A percentile compares a stretch with the other conserved stretches of the same genome.
Evolutionary conservation across 2,113 vertebrate genomes (phyloP).

Genomic region (Sterna hirundo): DNA sequence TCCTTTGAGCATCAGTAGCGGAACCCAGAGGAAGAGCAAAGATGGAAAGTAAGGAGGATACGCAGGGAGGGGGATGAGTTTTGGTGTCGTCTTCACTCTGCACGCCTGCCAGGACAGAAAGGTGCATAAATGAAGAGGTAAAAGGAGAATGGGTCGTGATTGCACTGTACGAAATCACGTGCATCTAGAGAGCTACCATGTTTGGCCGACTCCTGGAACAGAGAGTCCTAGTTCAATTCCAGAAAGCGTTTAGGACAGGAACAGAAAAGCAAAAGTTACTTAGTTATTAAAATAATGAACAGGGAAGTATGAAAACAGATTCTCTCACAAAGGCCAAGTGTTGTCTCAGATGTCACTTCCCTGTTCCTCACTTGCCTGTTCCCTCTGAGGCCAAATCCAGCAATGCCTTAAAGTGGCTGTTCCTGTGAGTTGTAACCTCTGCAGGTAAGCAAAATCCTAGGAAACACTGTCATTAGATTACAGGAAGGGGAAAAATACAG

Average conservation of each 20-base stretch:
- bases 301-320: background rate
- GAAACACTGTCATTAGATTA: background rate
- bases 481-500: background rate
- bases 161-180: background rate
- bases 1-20: background rate
- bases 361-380: background rate
- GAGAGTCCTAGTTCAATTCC: background rate
- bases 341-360: background rate
- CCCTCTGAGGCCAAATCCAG: background rate
- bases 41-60: background rate
- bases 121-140: background rate
- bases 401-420: background rate
- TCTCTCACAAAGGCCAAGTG: background rate
- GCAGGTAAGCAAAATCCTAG: background rate
- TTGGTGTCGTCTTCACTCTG: background rate
- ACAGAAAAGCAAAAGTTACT: background rate
- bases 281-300: constrained; percentile 6
- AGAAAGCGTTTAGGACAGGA: background rate
- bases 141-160: background rate
- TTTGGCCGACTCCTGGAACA: background rate
- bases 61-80: background rate
- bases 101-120: background rate
- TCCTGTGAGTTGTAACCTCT: background rate
- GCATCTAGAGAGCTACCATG: background rate
- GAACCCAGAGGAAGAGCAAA: background rate